Evolutionary conservation across 2,888 invertebrate genomes (phyloP).

Genomic region (Deilephila elpenor): DNA sequence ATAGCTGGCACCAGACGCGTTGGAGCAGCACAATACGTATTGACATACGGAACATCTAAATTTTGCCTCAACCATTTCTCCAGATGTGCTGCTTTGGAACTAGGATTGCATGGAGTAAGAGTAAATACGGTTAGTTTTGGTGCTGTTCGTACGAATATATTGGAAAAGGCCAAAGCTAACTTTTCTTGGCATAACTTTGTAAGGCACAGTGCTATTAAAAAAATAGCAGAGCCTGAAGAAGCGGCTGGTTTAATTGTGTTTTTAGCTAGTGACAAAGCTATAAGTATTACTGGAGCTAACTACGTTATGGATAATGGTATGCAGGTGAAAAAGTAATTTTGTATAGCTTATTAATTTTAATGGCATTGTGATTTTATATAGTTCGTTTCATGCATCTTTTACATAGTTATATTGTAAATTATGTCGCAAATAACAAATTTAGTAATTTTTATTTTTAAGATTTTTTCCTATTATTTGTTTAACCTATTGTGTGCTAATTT

Average conservation of each 20-base stretch:
- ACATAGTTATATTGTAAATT: no score
- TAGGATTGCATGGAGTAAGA: slow-evolving; percentile 88
- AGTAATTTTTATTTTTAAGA: no score
- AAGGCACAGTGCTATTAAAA: not conserved
- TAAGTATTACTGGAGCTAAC: slow-evolving; percentile 40
- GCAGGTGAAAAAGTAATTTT: slow-evolving; percentile 4
- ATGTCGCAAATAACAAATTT: no score
- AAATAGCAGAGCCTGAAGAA: slow-evolving; percentile 35
- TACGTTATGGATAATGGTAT: slow-evolving; percentile 41
- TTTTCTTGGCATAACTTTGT: slow-evolving; percentile 26
- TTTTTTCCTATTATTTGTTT: no score
- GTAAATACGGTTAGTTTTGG: slow-evolving; percentile 73
- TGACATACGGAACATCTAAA: slow-evolving; percentile 47
- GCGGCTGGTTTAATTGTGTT: slow-evolving; percentile 40
- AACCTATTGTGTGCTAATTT: no score
- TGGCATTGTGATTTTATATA: no score
- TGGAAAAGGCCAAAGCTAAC: slow-evolving; percentile 41
- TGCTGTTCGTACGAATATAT: slow-evolving; percentile 77
- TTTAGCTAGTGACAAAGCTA: slow-evolving; percentile 45
- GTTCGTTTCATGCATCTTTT: no score
- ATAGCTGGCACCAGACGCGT: slow-evolving; percentile 75
- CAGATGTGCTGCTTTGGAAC: slow-evolving; percentile 81
- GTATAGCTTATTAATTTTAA: no score
- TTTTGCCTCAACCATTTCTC: slow-evolving; percentile 56
- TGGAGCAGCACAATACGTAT: slow-evolving; percentile 78